A percentile compares a stretch with the other conserved stretches of the same genome.
Evolutionary conservation across 2,888 invertebrate species (phyloP).

Genomic region (Polyommatus icarus): DNA sequence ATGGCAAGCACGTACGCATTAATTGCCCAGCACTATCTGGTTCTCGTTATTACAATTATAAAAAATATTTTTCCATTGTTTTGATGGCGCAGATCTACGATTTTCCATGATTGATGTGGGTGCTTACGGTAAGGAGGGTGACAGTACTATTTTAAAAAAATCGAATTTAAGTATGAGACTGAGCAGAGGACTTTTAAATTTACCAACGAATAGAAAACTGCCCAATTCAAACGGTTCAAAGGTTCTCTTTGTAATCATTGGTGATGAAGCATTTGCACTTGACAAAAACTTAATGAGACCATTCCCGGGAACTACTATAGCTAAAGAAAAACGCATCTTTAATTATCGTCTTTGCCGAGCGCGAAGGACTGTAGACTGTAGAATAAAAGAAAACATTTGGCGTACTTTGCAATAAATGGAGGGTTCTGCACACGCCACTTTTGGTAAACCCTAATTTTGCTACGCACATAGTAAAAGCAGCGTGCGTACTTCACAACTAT

Average conservation of each 20-base stretch:
- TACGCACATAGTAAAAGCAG: slow-evolving; percentile 3
- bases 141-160: slow-evolving; percentile 41
- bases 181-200: slow-evolving; percentile 38
- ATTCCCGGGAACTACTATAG: not conserved
- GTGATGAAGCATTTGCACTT: slow-evolving; percentile 40
- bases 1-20: slow-evolving; percentile 19
- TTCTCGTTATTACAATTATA: slow-evolving; percentile 42
- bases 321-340: slow-evolving; percentile 33
- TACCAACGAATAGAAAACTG: slow-evolving; percentile 43
- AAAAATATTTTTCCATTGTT: slow-evolving; percentile 42
- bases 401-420: slow-evolving; percentile 41
- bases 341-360: slow-evolving; percentile 42
- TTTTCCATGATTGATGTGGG: slow-evolving; percentile 43
- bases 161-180: slow-evolving; percentile 42
- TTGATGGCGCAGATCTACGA: slow-evolving; percentile 42
- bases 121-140: slow-evolving; percentile 44
- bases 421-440: slow-evolving; percentile 41
- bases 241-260: slow-evolving; percentile 38
- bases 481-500: slow-evolving; percentile 5
- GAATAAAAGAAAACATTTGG: too few species aligned
- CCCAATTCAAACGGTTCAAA: slow-evolving; percentile 36
- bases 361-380: slow-evolving; percentile 41
- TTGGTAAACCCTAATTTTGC: slow-evolving; percentile 39
- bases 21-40: slow-evolving; percentile 40
- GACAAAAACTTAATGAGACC: slow-evolving; percentile 41